Base-by-base conservation (phyloP, 2,888 invertebrate genomes). In the Sinelater perroti region DNA sequence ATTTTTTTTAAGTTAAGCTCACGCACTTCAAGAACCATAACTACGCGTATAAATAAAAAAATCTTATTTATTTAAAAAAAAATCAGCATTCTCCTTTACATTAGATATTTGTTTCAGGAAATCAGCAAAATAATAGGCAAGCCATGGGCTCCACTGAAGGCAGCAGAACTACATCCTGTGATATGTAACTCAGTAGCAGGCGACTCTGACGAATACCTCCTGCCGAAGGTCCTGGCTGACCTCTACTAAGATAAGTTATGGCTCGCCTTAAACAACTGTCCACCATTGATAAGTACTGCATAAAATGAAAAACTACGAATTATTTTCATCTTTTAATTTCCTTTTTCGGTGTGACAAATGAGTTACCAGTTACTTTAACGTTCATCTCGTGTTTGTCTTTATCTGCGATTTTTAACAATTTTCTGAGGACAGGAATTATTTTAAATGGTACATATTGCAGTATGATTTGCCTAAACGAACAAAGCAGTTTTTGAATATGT, bases 191-290 rank as follows among this genome's bases (percentile, higher is more conserved):
- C 83, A 16, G 73, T 76, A 46, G 75, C 72, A 8, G 82, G 82
- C 28, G 83, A 84, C 68, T 83, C 83, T 42, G 83, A 83, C 69
- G 83, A 84, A 72, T 83, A 82, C 67, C 78, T 85, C 65, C 78
- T 83, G 77, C 84, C 84, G 63, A 77, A 83, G 68, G 81, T 83
- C 60, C 74, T 82, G 61, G 76, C 78, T 51, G 83, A 84, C 72
- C 78, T 82, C 61, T 78, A 81, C 67, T 81, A 81, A 79, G 62
- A 58, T 70, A 61, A 61, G 61, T 60, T 40, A 16, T 56, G 56
- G 33, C 14, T 46, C 21, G 35, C 38, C 51, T 57, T 51, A 40
- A 50, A 17, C 52, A 42, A 33, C 42, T 53, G 53, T 53, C 53
- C 53, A 53, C 45, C 44, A 53, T 53, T 45, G 14, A 45, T 46